Evolutionary conservation across 53 echinoderm and acorn worm genomes (phyloP), one percentile per base, ranked within the genome.

Genomic region (Henricia sp.): DNA sequence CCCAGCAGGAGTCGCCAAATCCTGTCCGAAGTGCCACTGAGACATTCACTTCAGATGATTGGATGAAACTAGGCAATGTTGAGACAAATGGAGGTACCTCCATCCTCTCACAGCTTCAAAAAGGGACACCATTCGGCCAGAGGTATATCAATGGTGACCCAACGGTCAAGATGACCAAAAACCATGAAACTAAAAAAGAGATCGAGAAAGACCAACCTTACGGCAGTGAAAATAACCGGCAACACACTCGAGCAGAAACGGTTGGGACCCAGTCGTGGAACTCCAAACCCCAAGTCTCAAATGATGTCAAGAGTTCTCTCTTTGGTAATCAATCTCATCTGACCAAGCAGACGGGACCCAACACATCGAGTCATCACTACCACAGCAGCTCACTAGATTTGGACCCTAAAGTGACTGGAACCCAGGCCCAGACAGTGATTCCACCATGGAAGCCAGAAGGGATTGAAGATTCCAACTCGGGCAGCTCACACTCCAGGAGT

Each of bases 71-170:
- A 33, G 70, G 55, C 64, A 77, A 87, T 24, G 57, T 87, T 12
- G 76, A 76, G 5, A 20, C 55, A 1, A 38, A 39, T 0, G 78
- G 77, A 14, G 85, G 77, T 42, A 91, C 83, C 42, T 91, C 91
- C 6, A 60, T 91, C 73, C 43, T 91, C 48, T 87, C 87, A 17
- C 83, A 56, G 84, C 91, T 91, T 13, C 91, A 87, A 50, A 83
- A 71, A 36, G 87, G 76, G 68, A 87, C 74, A 14, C 84, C 84
- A 6, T 84, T 68, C 43, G 59, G 57, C 59, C 50, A 73, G 58
- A 38, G 67, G 29, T 86, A 67, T 55, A 51, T 53, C 6, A 86
- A 86, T 19, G 86, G 86, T 37, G 86, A 86, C 29, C 86, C 67
- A 2, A 62, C 33, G 27, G 26, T 57, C 34, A 78, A 78, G 33